A percentile compares a stretch with the other conserved stretches of the same genome.
These are phyloP conservation scores for Eupithecia tripunctaria DNA, from an alignment of 2,888 invertebrate species.

Conservation along the genomic window DNA sequence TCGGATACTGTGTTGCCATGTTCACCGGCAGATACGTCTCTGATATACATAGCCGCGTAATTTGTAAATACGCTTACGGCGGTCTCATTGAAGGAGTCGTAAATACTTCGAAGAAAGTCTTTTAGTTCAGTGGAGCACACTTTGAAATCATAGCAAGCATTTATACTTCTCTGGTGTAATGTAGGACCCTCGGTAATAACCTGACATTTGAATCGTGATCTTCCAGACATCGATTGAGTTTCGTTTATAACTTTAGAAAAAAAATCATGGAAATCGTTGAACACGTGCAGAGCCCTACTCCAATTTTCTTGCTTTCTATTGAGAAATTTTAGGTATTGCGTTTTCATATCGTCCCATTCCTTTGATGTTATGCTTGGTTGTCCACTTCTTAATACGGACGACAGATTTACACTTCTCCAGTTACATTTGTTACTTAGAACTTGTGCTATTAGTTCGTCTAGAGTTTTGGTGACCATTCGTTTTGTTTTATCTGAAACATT, in stretches of 20 bases:
- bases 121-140: slow-evolving; percentile 65
- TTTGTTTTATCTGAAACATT: slow-evolving; percentile 57
- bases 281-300: neutral
- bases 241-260: slow-evolving; percentile 53
- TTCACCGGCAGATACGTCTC: slow-evolving; percentile 58
- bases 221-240: slow-evolving; percentile 46
- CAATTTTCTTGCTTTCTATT: neutral
- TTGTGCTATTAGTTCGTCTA: slow-evolving; percentile 63
- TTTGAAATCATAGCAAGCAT: slow-evolving; percentile 53
- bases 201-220: slow-evolving; percentile 58
- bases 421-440: slow-evolving; percentile 58
- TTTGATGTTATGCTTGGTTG: slow-evolving; percentile 31
- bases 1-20: slow-evolving; percentile 48
- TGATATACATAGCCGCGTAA: slow-evolving; percentile 67
- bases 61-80: slow-evolving; percentile 57
- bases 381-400: slow-evolving; percentile 14
- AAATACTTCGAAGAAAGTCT: slow-evolving; percentile 57
- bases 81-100: slow-evolving; percentile 60
- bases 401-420: slow-evolving; percentile 20
- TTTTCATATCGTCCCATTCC: slow-evolving; percentile 51
- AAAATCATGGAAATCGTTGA: slow-evolving; percentile 50
- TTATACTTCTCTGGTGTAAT: neutral
- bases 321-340: slow-evolving; percentile 11
- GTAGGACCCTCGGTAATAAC: slow-evolving; percentile 38
- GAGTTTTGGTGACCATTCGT: slow-evolving; percentile 54